Evolutionary conservation across 2,888 invertebrate species (phyloP).

Genomic region (Orchestes rusci): DNA sequence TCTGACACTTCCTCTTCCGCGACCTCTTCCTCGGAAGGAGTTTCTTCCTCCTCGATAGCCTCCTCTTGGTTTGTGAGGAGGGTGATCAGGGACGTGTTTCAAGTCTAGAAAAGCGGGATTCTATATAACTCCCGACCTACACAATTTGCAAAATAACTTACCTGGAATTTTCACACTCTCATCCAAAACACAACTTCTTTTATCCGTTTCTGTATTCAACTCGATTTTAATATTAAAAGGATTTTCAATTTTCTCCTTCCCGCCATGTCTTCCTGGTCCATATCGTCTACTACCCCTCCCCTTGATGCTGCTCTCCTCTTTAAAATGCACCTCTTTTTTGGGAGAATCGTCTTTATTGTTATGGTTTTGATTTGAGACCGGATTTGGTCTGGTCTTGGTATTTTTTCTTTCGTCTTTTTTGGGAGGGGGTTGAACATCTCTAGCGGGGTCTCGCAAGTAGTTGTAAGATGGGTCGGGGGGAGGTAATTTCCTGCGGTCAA

Average conservation of each 20-base stretch:
- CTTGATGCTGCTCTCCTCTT: slow-evolving; percentile 1
- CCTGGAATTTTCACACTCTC: slow-evolving; percentile 26
- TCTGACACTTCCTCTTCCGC: slow-evolving; percentile 13
- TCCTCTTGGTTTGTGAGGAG: neutral
- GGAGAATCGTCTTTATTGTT: neutral
- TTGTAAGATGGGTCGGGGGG: slow-evolving; percentile 36
- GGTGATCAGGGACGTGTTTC: slow-evolving; percentile 28
- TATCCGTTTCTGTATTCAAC: slow-evolving; percentile 32
- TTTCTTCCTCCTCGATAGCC: slow-evolving; percentile 1
- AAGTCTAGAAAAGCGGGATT: slow-evolving; percentile 24
- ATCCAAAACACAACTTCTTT: slow-evolving; percentile 32
- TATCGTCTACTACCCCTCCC: slow-evolving; percentile 1
- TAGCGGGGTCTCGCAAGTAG: slow-evolving; percentile 33
- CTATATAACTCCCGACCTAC: too few relatives aligned
- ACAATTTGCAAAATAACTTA: slow-evolving; percentile 6
- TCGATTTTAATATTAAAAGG: slow-evolving; percentile 35
- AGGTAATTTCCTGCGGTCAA: too few relatives aligned
- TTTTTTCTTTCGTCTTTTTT: neutral
- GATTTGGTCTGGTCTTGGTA: neutral
- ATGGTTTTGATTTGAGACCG: neutral
- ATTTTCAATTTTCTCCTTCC: slow-evolving; percentile 23
- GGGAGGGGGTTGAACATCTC: slow-evolving; percentile 22
- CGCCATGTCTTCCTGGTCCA: slow-evolving; percentile 1
- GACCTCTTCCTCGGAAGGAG: slow-evolving; percentile 7
- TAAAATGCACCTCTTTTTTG: slow-evolving; percentile 17